Percentiles rank a stretch among this genome's conserved stretches.
These are phyloP conservation scores for Cetoscarus ocellatus DNA, from an alignment of 2,797 vertebrate species.

Conservation along the genomic window DNA sequence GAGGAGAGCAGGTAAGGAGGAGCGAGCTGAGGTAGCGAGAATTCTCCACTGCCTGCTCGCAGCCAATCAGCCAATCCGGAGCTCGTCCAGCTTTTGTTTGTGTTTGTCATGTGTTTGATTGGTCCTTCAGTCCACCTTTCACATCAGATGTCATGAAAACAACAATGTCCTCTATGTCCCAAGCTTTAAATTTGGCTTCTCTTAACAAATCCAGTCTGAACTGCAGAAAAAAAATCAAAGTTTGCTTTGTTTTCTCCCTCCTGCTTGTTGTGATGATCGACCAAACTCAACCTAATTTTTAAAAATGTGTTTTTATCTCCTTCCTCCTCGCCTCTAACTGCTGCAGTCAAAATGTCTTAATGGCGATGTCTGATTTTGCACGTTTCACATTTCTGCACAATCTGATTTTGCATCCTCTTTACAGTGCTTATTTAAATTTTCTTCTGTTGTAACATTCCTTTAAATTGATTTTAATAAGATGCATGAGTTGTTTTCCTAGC, in stretches of 20 bases:
- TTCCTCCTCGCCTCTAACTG: constrained; percentile 23
- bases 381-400: constrained; percentile 24
- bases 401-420: constrained; percentile 47
- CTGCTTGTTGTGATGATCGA: constrained; percentile 43
- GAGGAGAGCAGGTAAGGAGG: constrained; percentile 83
- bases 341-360: constrained; percentile 16
- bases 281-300: constrained; percentile 24
- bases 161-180: constrained; percentile 24
- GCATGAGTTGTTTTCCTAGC: constrained; percentile 48
- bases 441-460: constrained; percentile 34
- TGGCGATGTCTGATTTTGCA: constrained; percentile 51
- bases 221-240: constrained; percentile 26
- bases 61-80: constrained; percentile 75
- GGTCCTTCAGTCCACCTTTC: constrained; percentile 27
- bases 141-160: neutral
- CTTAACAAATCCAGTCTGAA: constrained; percentile 36
- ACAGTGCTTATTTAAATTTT: neutral
- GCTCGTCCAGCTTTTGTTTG: constrained; percentile 32
- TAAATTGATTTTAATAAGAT: constrained; percentile 13
- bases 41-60: constrained; percentile 65
- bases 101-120: constrained; percentile 66
- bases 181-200: constrained; percentile 40
- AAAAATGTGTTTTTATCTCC: neutral
- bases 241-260: constrained; percentile 43
- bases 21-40: constrained; percentile 66